Evolutionary conservation across 92 coral and sea anemone genomes (phyloP), one percentile per base, ranked within the genome.

Genomic region (Parazoanthus darwini): DNA sequence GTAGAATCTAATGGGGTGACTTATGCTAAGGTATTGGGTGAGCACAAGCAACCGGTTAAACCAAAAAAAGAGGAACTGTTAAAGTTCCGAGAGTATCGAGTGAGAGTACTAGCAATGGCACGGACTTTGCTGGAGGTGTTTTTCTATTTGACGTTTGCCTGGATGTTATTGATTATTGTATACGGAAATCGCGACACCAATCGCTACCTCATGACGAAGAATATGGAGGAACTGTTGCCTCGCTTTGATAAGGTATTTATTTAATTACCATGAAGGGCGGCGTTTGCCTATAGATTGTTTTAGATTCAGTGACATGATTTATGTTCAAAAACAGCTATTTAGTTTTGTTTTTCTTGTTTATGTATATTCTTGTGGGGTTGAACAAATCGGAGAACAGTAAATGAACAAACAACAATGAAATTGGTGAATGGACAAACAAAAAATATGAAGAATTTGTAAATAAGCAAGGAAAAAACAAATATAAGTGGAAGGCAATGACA

Each of bases 141-240:
- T 70, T 95, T 95, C 76, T 95, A 95, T 71, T 81, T 95, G 38
- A 90, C 44, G 43, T 95, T 95, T 74, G 98, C 92, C 26, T 95
- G 98, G 98, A 91, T 94, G 92, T 88, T 95, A 38, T 76, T 95
- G 94, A 93, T 92, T 23, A 81, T 95, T 18, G 94, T 94, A 37
- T 95, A 95, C 79, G 98, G 98, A n/a, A 88, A 92, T 56, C 93
- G 94, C 26, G 90, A 93, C 36, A 91, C 91, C 81, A 92, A 93
- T 54, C 91, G 93, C 59, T 95, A 86, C 87, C 87, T 88, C 88
- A 91, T 95, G 96, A 95, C 98, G 2, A 88, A 92, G 77, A 95
- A 91, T 16, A 51, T 95, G 58, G 87, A 87, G 42, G 92, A 90
- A 63, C 80, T 95, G 39, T 48, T 95, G 48, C 90, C 91, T 66